Evolutionary conservation across 2,888 invertebrate species (phyloP), one percentile per base, ranked within the genome.

Genomic region (Phymatocera aterrima): DNA sequence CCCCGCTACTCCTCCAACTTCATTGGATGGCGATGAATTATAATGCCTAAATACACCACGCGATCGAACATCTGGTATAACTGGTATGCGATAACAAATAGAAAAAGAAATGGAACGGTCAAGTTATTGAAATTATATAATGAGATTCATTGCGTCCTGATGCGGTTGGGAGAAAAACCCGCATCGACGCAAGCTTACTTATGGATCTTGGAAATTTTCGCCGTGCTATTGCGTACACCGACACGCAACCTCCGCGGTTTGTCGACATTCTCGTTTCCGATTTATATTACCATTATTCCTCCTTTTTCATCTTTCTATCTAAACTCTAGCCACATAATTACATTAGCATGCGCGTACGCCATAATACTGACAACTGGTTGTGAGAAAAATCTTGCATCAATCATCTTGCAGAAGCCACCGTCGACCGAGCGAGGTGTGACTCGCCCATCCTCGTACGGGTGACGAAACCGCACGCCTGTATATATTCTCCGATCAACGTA

Each of bases 381-480:
- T n/a, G n/a, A 2, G 37, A 64, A 37, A 37, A 64, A 57, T 57
- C 57, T 64, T 10, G 37, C 37, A 4, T 37, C 31, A 37, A 64
- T 64, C 61, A 64, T 64, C 37, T 64, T 37, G 15, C 61, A n/a
- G 6, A 8, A 37, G 31, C 12, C 37, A n/a, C 61, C 18, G 37
- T 64, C 37, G 37, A 64, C 2, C 61, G 37, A 37, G 37, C n/a
- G n/a, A n/a, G n/a, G n/a, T 18, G 6, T 64, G 61, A 64, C 61
- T 64, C 61, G 37, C 18, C 18, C 61, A n/a, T 21, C 28, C 21
- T 10, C n/a, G 31, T n/a, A 15, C 12, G 37, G 61, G 61, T 64
- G 61, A 64, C 61, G n/a, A 64, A 64, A 64, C 61, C 37, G 18
- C 34, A 64, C 61, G 31, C n/a, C 18, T 12, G 10, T 43, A 21